Base-by-base conservation (phyloP, 2,113 vertebrate genomes). In the Zapornia atra region DNA sequence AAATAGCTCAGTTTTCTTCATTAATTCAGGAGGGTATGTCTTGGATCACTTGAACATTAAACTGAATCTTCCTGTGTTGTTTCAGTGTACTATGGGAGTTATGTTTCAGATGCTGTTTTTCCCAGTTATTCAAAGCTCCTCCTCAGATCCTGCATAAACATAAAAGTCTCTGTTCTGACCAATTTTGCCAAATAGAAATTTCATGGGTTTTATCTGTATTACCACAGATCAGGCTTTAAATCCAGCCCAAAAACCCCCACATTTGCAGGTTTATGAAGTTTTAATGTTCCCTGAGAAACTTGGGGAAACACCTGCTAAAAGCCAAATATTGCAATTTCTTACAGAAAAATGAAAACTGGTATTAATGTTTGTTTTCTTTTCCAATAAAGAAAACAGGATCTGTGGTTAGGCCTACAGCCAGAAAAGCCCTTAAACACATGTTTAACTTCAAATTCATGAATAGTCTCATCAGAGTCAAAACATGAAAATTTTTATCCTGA, bases 391-490 rank as follows among this genome's bases (percentile, higher is more conserved):
- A 72, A 40, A 91, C 83, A 77, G 80, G 26, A 80, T 65, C 40
- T 86, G 26, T 50, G 36, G 20, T 78, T 73, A 77, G 83, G 56
- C 60, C 54, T 77, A 36, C n/a, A 81, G 80, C 50, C 64, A 91
- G 83, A 96, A 77, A 68, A 86, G n/a, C 34, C 40, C 72, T 66
- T 77, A 96, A 92, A 56, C 34, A 60, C 53, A 65, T 56, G 66
- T 79, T 56, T 56, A 56, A 56, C 54, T 56, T 96, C 59, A 68
- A 64, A 42, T 36, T 51, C 29, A 61, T 65, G 50, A 96, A 86
- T 90, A 82, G 59, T 70, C 57, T 92, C 68, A 95, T 65, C 53
- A 72, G 86, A 92, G 38, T 91, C 15, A 92, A 92, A 93, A 68
- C 63, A 80, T 86, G 53, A 73, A 34, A 65, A 83, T 92, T 94